Base-by-base conservation (phyloP, 2,888 invertebrate genomes). In the Drosophila rellima region DNA sequence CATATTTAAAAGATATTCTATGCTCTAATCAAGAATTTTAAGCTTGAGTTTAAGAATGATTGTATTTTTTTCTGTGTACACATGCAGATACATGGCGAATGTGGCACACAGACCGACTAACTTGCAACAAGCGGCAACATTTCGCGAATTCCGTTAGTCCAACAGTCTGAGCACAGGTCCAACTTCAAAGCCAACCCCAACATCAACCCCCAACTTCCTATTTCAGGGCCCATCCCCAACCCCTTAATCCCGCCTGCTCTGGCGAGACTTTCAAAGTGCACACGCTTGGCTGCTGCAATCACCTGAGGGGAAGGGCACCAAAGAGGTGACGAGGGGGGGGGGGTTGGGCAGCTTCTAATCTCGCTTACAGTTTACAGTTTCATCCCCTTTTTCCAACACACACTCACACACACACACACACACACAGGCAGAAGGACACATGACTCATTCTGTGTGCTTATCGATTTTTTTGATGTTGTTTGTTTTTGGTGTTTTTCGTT, bases 401-500 rank as follows among this genome's bases (percentile, higher is more conserved):
- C 69, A 29, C 52, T 33, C 55, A 45, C 45, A 51, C 59, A 50
- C 40, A 29, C 45, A 48, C 10, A 63, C 52, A 47, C 40, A 45
- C 55, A 15, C 44, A 37, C 45, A 54, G 55, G 40, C 59, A 26
- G 74, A 73, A 86, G 86, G 81, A 83, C 61, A 74, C 74, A 89
- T 90, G 89, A 90, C 80, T 90, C 90, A 90, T 82, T 80, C 74
- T 59, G 70, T 74, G 68, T 66, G 61, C 39, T 69, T 82, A 88
- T 88, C 80, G 88, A 87, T 88, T 88, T 87, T 88, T 26, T 26
- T 7, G 3, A 23, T 42, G 40, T 73, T 68, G 13, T 7, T 7
- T 47, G 13, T 39, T 33, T 7, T 7, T 47, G 13, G 33, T 18
- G 29, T 13, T 54, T 17, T 10, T 40, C 1, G 8, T 23, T 55